Percentiles rank a stretch among this genome's conserved stretches.
phyloP scores from a whole-genome alignment of 2,113 vertebrate species.

The Polypterus bichir region DNA sequence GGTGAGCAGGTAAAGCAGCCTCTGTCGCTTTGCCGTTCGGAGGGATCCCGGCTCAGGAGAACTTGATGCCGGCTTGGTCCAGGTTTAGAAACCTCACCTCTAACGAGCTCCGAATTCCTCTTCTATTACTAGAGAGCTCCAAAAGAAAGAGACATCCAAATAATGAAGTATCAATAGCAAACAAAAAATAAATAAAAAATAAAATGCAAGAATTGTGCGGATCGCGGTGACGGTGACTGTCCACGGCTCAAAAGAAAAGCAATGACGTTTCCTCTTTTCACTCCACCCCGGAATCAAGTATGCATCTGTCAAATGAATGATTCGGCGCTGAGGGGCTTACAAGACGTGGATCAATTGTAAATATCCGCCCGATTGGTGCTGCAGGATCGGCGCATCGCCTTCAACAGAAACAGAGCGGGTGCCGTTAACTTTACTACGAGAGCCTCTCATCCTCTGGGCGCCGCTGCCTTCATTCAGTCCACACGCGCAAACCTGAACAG shows the following conservation, averaged over 20 bases:
- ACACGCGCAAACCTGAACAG: too few species aligned
- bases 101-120: conserved; percentile 13
- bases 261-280: conserved; percentile 25
- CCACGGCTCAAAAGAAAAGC: conserved; percentile 20
- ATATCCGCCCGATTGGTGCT: conserved; percentile 14
- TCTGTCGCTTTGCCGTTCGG: too few species aligned
- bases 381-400: background rate
- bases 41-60: conserved; percentile 1
- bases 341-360: conserved; percentile 15
- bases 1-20: too few species aligned
- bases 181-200: too few species aligned
- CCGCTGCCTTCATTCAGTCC: too few species aligned
- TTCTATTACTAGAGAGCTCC: too few species aligned
- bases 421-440: too few species aligned
- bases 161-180: too few species aligned
- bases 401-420: too few species aligned
- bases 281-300: conserved; percentile 34
- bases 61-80: conserved; percentile 2
- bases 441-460: too few species aligned
- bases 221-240: conserved; percentile 11
- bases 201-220: too few species aligned
- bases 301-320: conserved; percentile 30
- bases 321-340: conserved; percentile 16
- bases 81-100: conserved; percentile 25
- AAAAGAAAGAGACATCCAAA: too few species aligned